These are phyloP conservation scores for Dione juno DNA, from an alignment of 2,888 invertebrate genomes.

Conservation along the genomic window DNA sequence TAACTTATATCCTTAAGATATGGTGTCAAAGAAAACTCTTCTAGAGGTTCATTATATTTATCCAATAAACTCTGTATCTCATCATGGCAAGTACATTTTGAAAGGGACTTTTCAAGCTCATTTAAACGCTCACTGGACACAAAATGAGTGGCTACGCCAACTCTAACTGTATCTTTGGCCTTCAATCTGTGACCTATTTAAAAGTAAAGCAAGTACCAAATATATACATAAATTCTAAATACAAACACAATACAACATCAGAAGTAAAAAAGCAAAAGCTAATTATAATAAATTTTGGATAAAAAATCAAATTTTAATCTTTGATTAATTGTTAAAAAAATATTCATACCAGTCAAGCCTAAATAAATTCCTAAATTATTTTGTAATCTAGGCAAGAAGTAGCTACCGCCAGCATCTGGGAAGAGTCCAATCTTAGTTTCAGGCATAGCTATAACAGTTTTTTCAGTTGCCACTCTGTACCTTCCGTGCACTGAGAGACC, in stretches of 20 bases:
- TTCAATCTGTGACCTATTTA: constrained; percentile 80
- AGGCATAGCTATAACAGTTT: constrained; percentile 98
- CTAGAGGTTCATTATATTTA: constrained; percentile 84
- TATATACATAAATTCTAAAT: too few species aligned
- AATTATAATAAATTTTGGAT: too few species aligned
- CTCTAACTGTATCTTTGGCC: constrained; percentile 91
- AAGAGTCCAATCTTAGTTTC: constrained; percentile 99
- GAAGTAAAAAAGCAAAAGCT: too few species aligned
- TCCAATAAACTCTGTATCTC: constrained; percentile 84
- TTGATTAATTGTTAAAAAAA: background rate
- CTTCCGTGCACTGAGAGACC: constrained; percentile 97
- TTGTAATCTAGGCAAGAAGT: constrained; percentile 93
- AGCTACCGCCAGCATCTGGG: constrained; percentile 98
- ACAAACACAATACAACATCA: too few species aligned
- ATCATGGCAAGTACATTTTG: constrained; percentile 71
- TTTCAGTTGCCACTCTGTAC: constrained; percentile 97
- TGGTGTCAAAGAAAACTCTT: constrained; percentile 87
- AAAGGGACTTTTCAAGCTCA: constrained; percentile 86
- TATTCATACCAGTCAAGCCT: constrained; percentile 90
- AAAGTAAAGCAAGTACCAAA: background rate
- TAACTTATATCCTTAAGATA: constrained; percentile 89
- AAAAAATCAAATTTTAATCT: too few species aligned
- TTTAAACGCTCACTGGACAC: constrained; percentile 85
- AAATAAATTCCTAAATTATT: constrained; percentile 95
- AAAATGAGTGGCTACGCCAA: constrained; percentile 97